phyloP scores from a whole-genome alignment of 2,113 vertebrate species.

The Sphyrna mokarran region DNA sequence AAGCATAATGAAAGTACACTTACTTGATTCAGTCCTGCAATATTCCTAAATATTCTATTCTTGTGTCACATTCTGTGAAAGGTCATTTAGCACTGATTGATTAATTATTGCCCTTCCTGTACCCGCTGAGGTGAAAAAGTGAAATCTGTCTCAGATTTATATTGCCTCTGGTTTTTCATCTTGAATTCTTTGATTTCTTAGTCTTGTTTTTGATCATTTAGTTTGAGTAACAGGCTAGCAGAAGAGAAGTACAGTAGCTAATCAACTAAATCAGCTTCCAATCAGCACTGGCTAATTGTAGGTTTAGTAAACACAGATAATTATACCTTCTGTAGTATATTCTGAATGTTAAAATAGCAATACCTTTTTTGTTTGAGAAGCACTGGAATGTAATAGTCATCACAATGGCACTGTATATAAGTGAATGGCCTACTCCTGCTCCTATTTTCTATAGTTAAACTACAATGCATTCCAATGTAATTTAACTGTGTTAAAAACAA shows the following conservation, averaged over 20 bases:
- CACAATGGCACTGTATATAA: background rate
- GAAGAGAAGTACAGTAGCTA: background rate
- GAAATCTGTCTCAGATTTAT: background rate
- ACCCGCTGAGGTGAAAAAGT: background rate
- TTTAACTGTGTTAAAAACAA: background rate
- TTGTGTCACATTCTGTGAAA: background rate
- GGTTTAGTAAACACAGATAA: background rate
- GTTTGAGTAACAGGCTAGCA: background rate
- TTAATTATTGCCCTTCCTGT: background rate
- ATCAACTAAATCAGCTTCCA: background rate
- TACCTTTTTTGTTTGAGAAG: background rate
- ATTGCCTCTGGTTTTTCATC: background rate
- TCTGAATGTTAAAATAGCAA: background rate
- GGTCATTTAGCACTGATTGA: background rate
- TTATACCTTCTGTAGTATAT: background rate
- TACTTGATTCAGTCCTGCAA: background rate
- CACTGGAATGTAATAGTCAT: background rate
- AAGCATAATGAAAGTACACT: background rate
- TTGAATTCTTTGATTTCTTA: background rate
- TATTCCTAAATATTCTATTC: background rate
- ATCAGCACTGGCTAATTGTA: background rate
- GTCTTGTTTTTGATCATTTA: background rate
- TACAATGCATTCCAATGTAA: background rate
- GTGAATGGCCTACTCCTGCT: too few relatives aligned
- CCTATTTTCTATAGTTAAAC: too few relatives aligned